These are phyloP conservation scores for Synergus laeviventris DNA, from an alignment of 2,888 invertebrate genomes.

Conservation along the genomic window DNA sequence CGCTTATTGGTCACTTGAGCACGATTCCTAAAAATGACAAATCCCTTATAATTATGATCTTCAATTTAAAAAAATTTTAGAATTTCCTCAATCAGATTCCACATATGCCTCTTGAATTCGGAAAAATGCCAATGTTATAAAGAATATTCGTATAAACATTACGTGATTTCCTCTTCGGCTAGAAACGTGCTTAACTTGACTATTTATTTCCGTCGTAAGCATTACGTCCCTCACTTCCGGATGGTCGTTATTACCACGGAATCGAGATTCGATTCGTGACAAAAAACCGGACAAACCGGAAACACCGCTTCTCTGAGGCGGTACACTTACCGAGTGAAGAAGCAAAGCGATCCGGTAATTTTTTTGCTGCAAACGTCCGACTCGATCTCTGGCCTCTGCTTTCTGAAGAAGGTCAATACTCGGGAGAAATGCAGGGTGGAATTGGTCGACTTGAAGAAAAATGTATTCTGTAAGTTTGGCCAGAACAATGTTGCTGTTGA, in stretches of 20 bases:
- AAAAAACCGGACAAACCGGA: constrained; percentile 40
- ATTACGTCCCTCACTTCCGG: constrained; percentile 49
- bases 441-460: constrained; percentile 14
- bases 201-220: constrained; percentile 40
- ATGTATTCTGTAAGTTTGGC: constrained; percentile 1
- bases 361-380: constrained; percentile 37
- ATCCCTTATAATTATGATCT: constrained; percentile 19
- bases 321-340: constrained; percentile 41
- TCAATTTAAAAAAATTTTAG: not conserved
- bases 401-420: constrained; percentile 39
- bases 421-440: constrained; percentile 22
- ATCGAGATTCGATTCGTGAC: constrained; percentile 43
- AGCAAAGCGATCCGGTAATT: constrained; percentile 37
- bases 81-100: constrained; percentile 32
- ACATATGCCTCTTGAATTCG: not conserved
- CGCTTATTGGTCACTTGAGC: constrained; percentile 10
- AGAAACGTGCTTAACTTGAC: constrained; percentile 30
- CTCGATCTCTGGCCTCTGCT: constrained; percentile 39
- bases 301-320: constrained; percentile 39
- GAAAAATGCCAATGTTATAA: not conserved
- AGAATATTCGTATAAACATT: constrained; percentile 16
- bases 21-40: constrained; percentile 18
- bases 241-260: constrained; percentile 49
- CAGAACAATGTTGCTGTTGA: not conserved
- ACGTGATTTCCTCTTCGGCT: constrained; percentile 21